Percentiles rank a stretch among this genome's conserved stretches.
Evolutionary conservation across 2,888 invertebrate genomes (phyloP).

Genomic region (Elysia crispata): DNA sequence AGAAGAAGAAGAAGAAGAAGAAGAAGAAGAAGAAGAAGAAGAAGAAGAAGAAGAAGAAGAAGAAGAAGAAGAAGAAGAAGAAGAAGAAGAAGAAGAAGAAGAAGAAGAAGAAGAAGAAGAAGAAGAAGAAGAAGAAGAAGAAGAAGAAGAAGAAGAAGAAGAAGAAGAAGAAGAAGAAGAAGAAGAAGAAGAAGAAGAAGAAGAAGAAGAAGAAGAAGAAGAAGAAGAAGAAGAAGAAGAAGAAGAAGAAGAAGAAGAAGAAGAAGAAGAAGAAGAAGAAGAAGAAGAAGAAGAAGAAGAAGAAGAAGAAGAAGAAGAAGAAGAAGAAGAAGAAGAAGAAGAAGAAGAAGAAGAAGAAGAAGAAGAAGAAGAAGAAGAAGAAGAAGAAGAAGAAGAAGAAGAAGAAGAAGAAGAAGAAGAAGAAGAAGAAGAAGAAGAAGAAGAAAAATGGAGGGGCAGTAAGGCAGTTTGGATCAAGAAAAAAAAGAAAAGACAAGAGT

Average conservation of each 20-base stretch:
- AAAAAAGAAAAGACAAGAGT: no score
- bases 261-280: constrained; percentile 25
- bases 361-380: constrained; percentile 13
- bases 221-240: constrained; percentile 9
- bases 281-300: neutral
- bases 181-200: constrained; percentile 29
- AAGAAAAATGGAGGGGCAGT: neutral
- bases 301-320: neutral
- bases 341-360: constrained; percentile 3
- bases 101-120: neutral
- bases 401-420: constrained; percentile 3
- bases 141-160: constrained; percentile 18
- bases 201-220: constrained; percentile 27
- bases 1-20: neutral
- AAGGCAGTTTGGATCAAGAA: no score
- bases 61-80: neutral
- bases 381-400: constrained; percentile 25
- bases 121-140: neutral
- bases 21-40: neutral
- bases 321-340: neutral
- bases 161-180: constrained; percentile 31
- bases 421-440: constrained; percentile 13
- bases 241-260: constrained; percentile 18
- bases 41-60: neutral
- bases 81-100: neutral